Percentiles rank a stretch among this genome's conserved stretches.
Conservation (phyloP, 2,888 invertebrate genomes). For the Netelia melanura region DNA sequence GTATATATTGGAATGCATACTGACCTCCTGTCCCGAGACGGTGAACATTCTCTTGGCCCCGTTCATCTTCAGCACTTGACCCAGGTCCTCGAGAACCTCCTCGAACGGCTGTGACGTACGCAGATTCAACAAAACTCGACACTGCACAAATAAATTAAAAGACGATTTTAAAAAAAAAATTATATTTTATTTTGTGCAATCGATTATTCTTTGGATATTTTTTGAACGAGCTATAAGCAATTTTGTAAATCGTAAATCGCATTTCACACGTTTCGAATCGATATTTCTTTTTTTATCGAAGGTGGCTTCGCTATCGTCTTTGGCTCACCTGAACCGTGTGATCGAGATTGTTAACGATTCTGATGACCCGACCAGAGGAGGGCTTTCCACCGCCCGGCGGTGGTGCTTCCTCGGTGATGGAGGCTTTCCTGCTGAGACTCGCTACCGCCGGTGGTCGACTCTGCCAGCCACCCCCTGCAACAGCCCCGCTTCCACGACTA, state of each 20-base stretch:
- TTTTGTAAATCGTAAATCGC: too few relatives aligned
- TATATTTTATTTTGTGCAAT: constrained; percentile 9
- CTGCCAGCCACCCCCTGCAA: constrained; percentile 85
- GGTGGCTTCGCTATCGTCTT: too few relatives aligned
- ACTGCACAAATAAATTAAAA: constrained; percentile 86
- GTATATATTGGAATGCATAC: constrained; percentile 66
- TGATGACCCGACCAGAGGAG: constrained; percentile 93
- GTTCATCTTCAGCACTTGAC: constrained; percentile 96
- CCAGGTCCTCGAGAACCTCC: constrained; percentile 96
- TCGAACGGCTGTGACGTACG: constrained; percentile 97
- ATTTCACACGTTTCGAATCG: too few relatives aligned
- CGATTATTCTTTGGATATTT: neutral
- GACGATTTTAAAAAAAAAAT: constrained; percentile 31
- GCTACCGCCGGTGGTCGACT: constrained; percentile 87
- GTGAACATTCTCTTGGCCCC: constrained; percentile 97
- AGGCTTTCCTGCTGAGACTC: constrained; percentile 91
- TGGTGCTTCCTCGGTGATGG: constrained; percentile 92
- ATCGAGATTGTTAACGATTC: constrained; percentile 97
- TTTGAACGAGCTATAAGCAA: neutral
- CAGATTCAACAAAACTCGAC: constrained; percentile 95
- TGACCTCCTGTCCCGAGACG: constrained; percentile 95
- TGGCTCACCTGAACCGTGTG: constrained; percentile 93
- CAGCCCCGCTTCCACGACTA: constrained; percentile 69
- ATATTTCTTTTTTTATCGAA: too few relatives aligned
- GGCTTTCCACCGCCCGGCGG: constrained; percentile 90